Evolutionary conservation across 2,113 vertebrate species (phyloP), one percentile per base, ranked within the genome.

Genomic region (Engystomops pustulosus): DNA sequence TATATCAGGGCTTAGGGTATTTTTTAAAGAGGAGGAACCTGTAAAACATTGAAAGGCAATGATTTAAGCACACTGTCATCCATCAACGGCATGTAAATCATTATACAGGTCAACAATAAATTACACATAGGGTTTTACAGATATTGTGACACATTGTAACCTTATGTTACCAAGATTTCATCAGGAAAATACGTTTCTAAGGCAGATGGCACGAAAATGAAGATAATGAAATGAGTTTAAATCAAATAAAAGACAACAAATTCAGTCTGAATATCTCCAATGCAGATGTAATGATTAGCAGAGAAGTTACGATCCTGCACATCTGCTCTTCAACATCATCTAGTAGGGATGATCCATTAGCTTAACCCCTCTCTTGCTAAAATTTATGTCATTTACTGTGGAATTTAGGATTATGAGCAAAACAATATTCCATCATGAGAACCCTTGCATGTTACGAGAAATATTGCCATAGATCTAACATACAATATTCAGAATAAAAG

Each of bases 321-420:
- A 85, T 79, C 75, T 85, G 83, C 83, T 85, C 47, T 79, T 53
- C 75, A 85, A 85, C 70, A 85, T 85, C 74, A 85, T 85, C 70
- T 79, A 85, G 74, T 9, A 8, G 47, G 55, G 82, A 69, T 79
- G 49, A 79, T 85, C 75, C 75, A 84, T 68, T 78, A 25, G 45
- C 34, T 85, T 76, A 69, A 85, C 71, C 75, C 82, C 27, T 81
- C n/a, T 36, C 18, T 15, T 34, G 7, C 79, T 55, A 41, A 30
- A 41, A 81, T 81, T 38, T 70, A 25, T 55, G n/a, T n/a, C n/a
- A n/a, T n/a, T n/a, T n/a, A n/a, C n/a, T n/a, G n/a, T n/a, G n/a
- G n/a, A n/a, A n/a, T n/a, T n/a, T n/a, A n/a, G n/a, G n/a, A n/a
- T n/a, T n/a, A n/a, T n/a, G n/a, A n/a, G n/a, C n/a, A n/a, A n/a